These are phyloP conservation scores for Cyclophora albipunctata DNA, from an alignment of 2,888 invertebrate species.

Conservation along the genomic window DNA sequence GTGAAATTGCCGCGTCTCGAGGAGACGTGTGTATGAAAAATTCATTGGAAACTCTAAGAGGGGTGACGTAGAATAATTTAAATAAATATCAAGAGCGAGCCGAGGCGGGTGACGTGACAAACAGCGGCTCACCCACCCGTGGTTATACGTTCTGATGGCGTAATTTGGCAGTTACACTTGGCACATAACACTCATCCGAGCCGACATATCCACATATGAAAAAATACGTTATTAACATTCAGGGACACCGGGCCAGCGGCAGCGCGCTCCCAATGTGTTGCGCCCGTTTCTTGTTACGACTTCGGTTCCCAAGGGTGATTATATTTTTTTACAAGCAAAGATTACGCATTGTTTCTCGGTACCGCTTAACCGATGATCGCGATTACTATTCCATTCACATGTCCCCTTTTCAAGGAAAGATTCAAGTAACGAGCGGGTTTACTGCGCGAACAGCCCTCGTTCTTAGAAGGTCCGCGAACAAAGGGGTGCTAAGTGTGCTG, in stretches of 20 bases:
- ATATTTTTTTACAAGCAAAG: conserved; percentile 21
- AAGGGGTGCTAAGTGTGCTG: conserved; percentile 72
- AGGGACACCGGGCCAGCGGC: conserved; percentile 35
- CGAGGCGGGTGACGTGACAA: conserved; percentile 62
- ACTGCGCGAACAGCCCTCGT: conserved; percentile 59
- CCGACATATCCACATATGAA: conserved; percentile 49
- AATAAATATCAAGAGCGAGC: conserved; percentile 63
- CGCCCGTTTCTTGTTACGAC: conserved; percentile 24
- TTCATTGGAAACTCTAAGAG: conserved; percentile 69
- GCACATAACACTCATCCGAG: conserved; percentile 44
- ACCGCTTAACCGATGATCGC: conserved; percentile 30
- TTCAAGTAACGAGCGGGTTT: conserved; percentile 52
- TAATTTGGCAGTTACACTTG: conserved; percentile 60
- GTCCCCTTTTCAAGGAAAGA: conserved; percentile 54
- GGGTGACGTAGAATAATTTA: conserved; percentile 67
- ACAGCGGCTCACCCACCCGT: conserved; percentile 60
- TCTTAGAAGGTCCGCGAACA: conserved; percentile 59
- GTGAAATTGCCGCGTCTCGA: conserved; percentile 67
- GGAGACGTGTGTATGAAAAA: conserved; percentile 71
- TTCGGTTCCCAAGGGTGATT: conserved; percentile 26
- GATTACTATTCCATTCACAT: conserved; percentile 66
- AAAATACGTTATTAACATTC: conserved; percentile 63
- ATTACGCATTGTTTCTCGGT: conserved; percentile 47
- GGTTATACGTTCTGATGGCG: conserved; percentile 63
- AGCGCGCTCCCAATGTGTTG: conserved; percentile 17